These are phyloP conservation scores for Scylla paramamosain DNA, from an alignment of 1,140 invertebrate species.

Conservation along the genomic window DNA sequence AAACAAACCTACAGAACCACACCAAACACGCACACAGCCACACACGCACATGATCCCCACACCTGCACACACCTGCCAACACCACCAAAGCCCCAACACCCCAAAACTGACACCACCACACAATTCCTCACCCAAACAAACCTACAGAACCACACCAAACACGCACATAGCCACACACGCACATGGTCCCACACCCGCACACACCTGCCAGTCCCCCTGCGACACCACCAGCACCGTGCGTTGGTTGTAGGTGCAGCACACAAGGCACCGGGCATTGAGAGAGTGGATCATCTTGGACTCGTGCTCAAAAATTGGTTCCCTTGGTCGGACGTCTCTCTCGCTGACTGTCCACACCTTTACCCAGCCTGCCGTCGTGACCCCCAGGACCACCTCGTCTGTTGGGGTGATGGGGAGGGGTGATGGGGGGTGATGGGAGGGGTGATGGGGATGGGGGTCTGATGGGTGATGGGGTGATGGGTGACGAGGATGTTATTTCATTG, in stretches of 20 bases:
- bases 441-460: too few species aligned
- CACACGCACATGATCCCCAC: too few species aligned
- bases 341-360: constrained; percentile 98
- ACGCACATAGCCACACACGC: neutral
- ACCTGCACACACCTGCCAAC: too few species aligned
- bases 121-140: too few species aligned
- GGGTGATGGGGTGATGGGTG: too few species aligned
- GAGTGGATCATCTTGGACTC: constrained; percentile 98
- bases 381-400: constrained; percentile 96
- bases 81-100: too few species aligned
- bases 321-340: constrained; percentile 87
- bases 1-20: too few species aligned
- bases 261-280: constrained; percentile 94
- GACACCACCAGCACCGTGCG: constrained; percentile 97
- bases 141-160: too few species aligned
- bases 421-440: neutral
- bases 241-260: constrained; percentile 97
- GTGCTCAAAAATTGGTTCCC: constrained; percentile 95
- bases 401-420: neutral
- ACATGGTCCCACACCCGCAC: neutral
- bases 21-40: too few species aligned
- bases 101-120: too few species aligned
- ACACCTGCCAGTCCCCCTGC: constrained; percentile 98
- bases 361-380: constrained; percentile 96
- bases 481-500: neutral